Conservation (phyloP, 2,113 vertebrate genomes). For the Capreolus pygargus region DNA sequence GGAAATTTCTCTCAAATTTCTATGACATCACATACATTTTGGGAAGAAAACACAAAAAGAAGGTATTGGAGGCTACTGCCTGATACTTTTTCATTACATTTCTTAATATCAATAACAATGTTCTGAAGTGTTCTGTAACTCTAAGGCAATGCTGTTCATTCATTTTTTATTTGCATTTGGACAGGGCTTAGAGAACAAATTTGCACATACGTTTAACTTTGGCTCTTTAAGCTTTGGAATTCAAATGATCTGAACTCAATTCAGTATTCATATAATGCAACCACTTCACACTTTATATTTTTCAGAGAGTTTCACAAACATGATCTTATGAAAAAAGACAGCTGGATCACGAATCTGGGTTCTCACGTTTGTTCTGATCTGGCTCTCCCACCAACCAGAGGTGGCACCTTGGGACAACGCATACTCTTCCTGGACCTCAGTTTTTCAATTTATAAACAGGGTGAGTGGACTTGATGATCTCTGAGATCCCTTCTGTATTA, state of each 20-base stretch:
- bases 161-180: conserved; percentile 68
- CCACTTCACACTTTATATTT: not conserved
- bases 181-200: conserved; percentile 62
- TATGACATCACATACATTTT: not conserved
- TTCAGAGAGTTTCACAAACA: not conserved
- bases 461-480: not conserved
- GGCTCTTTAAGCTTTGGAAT: conserved; percentile 61
- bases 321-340: not conserved
- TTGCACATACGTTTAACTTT: conserved; percentile 52
- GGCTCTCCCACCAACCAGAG: not conserved
- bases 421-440: not conserved
- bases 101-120: conserved; percentile 32
- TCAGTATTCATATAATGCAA: conserved; percentile 29
- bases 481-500: not conserved
- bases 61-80: not conserved
- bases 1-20: not conserved
- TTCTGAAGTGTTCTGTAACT: conserved; percentile 28
- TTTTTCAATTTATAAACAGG: not conserved
- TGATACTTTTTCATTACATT: not conserved
- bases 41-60: not conserved
- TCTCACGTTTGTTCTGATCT: not conserved
- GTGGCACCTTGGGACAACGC: not conserved
- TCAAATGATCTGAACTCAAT: conserved; percentile 47
- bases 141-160: conserved; percentile 19
- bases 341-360: not conserved